Percentiles rank a stretch among this genome's conserved stretches.
Conservation (phyloP, 2,797 vertebrate species). For the Etheostoma perlongum region DNA sequence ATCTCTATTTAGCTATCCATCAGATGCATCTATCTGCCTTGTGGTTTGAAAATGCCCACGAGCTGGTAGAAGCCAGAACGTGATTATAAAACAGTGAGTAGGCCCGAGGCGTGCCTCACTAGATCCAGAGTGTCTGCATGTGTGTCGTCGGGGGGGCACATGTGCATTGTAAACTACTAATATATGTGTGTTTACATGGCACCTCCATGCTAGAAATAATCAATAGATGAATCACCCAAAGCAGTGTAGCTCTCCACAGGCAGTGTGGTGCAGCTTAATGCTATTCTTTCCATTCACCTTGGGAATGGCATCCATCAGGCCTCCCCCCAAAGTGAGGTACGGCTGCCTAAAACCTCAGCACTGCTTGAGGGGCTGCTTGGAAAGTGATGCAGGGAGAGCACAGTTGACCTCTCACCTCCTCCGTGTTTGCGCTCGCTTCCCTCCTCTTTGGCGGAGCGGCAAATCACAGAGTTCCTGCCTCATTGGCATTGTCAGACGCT, state of each 20-base stretch:
- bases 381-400: conserved; percentile 89
- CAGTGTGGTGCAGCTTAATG: conserved; percentile 76
- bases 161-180: conserved; percentile 69
- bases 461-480: conserved; percentile 78
- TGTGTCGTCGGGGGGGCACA: conserved; percentile 62
- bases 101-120: conserved; percentile 59
- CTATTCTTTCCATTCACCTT: conserved; percentile 84
- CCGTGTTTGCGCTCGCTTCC: conserved; percentile 84
- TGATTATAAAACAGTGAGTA: conserved; percentile 73
- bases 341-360: conserved; percentile 96
- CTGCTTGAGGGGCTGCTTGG: conserved; percentile 96
- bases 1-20: conserved; percentile 73
- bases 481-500: conserved; percentile 80
- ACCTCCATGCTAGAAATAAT: conserved; percentile 88
- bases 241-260: conserved; percentile 81
- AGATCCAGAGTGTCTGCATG: conserved; percentile 54
- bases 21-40: conserved; percentile 65
- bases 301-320: conserved; percentile 89
- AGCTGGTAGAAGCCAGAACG: conserved; percentile 66
- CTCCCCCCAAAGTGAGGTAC: conserved; percentile 90
- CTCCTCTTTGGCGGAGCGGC: conserved; percentile 77
- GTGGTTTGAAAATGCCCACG: conserved; percentile 69
- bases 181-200: conserved; percentile 84
- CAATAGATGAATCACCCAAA: conserved; percentile 98
- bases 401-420: conserved; percentile 91